These are phyloP conservation scores for Barnardius zonarius DNA, from an alignment of 2,113 vertebrate genomes.

Conservation along the genomic window DNA sequence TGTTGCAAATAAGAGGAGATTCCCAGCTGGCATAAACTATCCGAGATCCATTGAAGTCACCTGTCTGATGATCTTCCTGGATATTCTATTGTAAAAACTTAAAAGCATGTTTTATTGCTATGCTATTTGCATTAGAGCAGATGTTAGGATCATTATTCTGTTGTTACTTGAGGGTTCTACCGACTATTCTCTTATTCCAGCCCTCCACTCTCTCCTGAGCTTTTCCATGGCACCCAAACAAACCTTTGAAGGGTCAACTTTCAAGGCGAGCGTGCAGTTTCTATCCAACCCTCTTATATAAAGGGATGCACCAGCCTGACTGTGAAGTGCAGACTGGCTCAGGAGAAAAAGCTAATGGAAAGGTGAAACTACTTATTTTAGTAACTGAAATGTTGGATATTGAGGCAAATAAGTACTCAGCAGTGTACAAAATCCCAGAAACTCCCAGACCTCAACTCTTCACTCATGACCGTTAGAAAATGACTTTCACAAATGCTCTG, in stretches of 20 bases:
- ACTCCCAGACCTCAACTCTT: neutral
- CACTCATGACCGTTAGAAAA: neutral
- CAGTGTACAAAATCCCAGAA: neutral
- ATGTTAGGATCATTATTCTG: conserved; percentile 5
- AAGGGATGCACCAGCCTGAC: neutral
- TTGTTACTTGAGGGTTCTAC: neutral
- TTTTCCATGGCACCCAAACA: neutral
- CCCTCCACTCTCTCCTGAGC: neutral
- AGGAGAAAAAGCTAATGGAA: neutral
- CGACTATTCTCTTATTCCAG: neutral
- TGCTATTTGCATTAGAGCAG: neutral
- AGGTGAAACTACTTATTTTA: neutral
- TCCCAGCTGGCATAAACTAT: neutral
- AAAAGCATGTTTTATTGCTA: neutral
- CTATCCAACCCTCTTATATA: neutral
- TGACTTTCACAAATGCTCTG: conserved; percentile 29
- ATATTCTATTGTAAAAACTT: neutral
- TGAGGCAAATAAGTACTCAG: neutral
- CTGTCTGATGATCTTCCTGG: neutral
- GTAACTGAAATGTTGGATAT: neutral
- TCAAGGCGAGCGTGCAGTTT: neutral
- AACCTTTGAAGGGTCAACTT: neutral
- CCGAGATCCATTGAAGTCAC: neutral
- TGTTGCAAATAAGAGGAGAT: neutral
- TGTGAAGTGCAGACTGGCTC: neutral